Evolutionary conservation across 2,113 vertebrate species (phyloP), one percentile per base, ranked within the genome.

Genomic region (Crotalus helleri): DNA sequence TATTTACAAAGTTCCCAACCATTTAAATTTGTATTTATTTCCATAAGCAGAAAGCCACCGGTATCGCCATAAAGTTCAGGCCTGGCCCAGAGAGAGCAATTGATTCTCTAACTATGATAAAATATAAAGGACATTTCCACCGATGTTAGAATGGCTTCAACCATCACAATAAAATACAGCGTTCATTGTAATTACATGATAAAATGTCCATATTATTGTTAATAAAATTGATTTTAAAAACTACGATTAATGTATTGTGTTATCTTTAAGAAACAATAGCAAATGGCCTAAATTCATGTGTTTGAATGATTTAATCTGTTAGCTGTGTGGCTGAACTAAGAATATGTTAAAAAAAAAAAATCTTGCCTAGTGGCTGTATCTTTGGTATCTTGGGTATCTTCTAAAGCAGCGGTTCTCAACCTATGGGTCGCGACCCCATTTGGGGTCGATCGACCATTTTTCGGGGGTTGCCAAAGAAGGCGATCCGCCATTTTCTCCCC

Each of bases 131-230:
- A 93, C 92, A 96, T 94, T 96, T 96, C 95, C 95, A 97, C 95
- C 96, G 96, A 96, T 93, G 88, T 93, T 96, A 94, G 95, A 95
- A 93, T 0, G 87, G 93, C 92, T 86, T 96, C 89, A 96, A 95
- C 94, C 96, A 96, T 96, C 95, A 95, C 96, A 96, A 96, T 95
- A 96, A 91, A 91, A 93, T 91, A 93, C 90, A 96, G 95, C 91
- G 94, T 94, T 97, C 91, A 96, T 92, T 97, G 97, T 97, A 97
- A 97, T 95, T 96, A 96, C 96, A 95, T 96, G 95, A 95, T 44
- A 93, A 96, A 96, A 92, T 96, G 95, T 97, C 96, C 95, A 96
- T 97, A 95, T 96, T 95, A 96, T 97, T 97, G 97, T 97, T 97
- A 97, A 97, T 97, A 97, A 97, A 97, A 97, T 95, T 61, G 0